Base-by-base conservation (phyloP, 2,888 invertebrate genomes). In the Andrena hattorfiana region DNA sequence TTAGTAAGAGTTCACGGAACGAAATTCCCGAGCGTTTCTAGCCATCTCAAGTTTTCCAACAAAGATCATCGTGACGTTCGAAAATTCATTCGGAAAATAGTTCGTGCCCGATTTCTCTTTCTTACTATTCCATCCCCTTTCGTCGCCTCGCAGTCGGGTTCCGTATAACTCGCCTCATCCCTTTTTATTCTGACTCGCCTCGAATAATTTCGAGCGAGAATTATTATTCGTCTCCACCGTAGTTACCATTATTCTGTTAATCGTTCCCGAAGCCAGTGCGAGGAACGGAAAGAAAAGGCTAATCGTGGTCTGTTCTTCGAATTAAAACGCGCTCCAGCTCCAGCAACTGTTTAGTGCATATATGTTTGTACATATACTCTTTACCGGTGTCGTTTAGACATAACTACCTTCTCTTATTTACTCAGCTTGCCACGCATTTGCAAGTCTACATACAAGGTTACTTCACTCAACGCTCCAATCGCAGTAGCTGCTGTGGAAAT, bases 271-370 rank as follows among this genome's bases (percentile, higher is more conserved):
- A 32, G 16, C 26, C 59, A 69, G 72, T 49, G 79, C 69, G 67
- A 85, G 85, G 76, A 85, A 78, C 67, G 69, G 59, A 67, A 86
- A 81, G 77, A 85, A 83, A 81, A 78, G 73, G 68, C 59, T 77
- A 78, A 78, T 56, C 83, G 51, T 68, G 48, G 49, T 71, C 28
- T 42, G 26, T 66, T 49, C 32, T 16, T 49, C 80, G 49, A 56
- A 72, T 77, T 59, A 64, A 63, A 82, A 69, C 54, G 28, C 23
- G 16, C 64, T 42, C 32, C 42, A 42, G n/a, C 68, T 32, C 32
- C 35, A 35, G 35, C 35, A 56, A 56, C 77, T 76, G 28, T 56
- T 67, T 23, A 16, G 13, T 42, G 42, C 13, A 42, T 13, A 42
- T 13, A 42, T 42, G 42, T 42, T 13, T 13, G 42, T 13, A 13